Base-by-base conservation (phyloP, 2,113 vertebrate species). In the Macroglossus sobrinus region DNA sequence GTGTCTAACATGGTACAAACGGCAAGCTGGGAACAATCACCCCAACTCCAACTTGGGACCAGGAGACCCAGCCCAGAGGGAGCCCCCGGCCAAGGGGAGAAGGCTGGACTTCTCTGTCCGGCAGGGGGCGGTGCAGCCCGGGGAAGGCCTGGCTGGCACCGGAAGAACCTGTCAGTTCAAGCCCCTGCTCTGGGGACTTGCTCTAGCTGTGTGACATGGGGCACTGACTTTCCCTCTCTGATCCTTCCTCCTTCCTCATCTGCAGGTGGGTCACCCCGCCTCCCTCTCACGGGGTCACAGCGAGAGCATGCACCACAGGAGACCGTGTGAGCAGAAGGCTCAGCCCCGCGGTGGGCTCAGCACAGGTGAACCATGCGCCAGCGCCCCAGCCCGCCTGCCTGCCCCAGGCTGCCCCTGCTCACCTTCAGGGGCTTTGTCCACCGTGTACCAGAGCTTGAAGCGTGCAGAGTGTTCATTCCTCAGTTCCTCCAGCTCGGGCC, bases 391-490 rank as follows among this genome's bases (percentile, higher is more conserved):
- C 66, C 21, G 35, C 94, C 55, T 2, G 12, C 53, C 8, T 1
- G 18, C 78, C 68, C 0, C 0, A 16, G 50, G 7, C 11, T 5
- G 0, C 80, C 55, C 3, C 0, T 3, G 0, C 98, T 99, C 98
- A 99, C 99, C 96, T 7, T 99, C 99, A 3, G 99, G 99, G 0
- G 99, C 99, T 28, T 50, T 98, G 98, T 99, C 99, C 91, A 99
- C 43, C 0, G 99, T 99, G 98, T 99, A 99, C 99, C 99, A 99
- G 91, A 99, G 99, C 96, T 99, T 99, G 89, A 99, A 99, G 26
- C 99, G 99, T 0, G 96, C 16, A 0, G 99, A 98, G 84, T 99
- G 87, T 64, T 98, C 98, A 1, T 97, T 98, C 97, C 98, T 98
- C 79, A 99, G 98, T 63, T 99, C 99, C 55, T 99, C 99, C 93